Evolutionary conservation across 2,888 invertebrate genomes (phyloP), one percentile per base, ranked within the genome.

Genomic region (Xestia ashworthii): DNA sequence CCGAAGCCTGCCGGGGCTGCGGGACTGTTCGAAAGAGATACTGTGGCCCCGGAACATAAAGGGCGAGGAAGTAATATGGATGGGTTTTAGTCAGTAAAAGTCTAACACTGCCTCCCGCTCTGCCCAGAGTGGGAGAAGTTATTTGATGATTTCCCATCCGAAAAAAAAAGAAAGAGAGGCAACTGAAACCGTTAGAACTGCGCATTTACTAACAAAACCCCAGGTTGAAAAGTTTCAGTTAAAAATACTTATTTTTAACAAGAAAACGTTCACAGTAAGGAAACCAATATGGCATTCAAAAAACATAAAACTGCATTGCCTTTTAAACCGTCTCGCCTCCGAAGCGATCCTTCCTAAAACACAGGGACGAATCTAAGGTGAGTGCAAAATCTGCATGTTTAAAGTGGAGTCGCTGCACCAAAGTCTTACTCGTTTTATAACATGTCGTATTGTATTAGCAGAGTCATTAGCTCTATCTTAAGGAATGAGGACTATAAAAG

Each of bases 271-370:
- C 44, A 38, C 55, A 48, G 67, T 65, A 67, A 79, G 66, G 67
- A 82, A 85, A 83, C 76, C 83, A 83, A 82, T 81, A 82, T 68
- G 72, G 66, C 53, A 38, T 77, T 69, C 58, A 70, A 68, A 74
- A 82, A 82, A 78, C 82, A 87, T 86, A 85, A 87, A 89, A 88
- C 83, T 86, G 82, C 87, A 89, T 87, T 88, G 82, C 87, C 84
- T 83, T 83, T 87, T 89, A 82, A 89, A 83, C 74, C 81, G 81
- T 85, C 83, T 85, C 83, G 84, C 84, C 69, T 74, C 53, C 32
- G 53, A 80, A 82, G 69, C 79, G 83, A 83, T 84, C 70, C 72
- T 82, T 80, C 71, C 71, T 74, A 53, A 19, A 50, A 38, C 1
- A 48, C 88, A 88, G 88, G 32, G 70, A 41, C 46, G 78, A 12